Conservation (phyloP, 2,797 vertebrate species). For the Bufotes viridis region DNA sequence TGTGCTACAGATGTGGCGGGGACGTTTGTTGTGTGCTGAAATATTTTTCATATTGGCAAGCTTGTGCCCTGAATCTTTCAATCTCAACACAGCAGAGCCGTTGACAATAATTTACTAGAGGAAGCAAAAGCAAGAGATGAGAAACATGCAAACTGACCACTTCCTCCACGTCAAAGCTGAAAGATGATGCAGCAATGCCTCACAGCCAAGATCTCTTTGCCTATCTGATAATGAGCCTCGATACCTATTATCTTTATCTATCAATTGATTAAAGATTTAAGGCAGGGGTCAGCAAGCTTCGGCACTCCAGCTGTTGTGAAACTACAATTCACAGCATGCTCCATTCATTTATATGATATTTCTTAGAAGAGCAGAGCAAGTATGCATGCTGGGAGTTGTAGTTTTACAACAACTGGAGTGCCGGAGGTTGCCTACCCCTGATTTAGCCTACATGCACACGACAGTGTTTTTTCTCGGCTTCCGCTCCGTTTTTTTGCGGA, state of each 20-base stretch:
- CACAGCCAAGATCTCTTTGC: background rate
- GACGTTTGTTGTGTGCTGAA: background rate
- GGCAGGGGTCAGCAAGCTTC: too few species aligned
- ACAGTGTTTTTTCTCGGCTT: too few species aligned
- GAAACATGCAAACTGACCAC: conserved; percentile 17
- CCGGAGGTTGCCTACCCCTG: too few species aligned
- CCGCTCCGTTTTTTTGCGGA: too few species aligned
- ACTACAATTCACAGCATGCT: too few species aligned
- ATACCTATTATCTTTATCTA: background rate
- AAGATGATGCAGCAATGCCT: background rate
- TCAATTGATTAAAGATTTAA: background rate
- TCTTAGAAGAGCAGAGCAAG: too few species aligned
- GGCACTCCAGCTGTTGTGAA: too few species aligned
- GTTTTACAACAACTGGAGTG: too few species aligned
- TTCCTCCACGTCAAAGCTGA: background rate
- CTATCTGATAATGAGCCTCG: background rate
- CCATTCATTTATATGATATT: too few species aligned
- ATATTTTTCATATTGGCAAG: background rate
- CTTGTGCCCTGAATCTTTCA: background rate
- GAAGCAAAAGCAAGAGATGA: conserved; percentile 2
- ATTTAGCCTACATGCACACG: too few species aligned
- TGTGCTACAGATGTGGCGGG: background rate
- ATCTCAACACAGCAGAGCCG: background rate
- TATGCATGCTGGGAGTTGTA: too few species aligned
- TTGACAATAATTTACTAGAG: background rate